A percentile compares a stretch with the other conserved stretches of the same genome.
phyloP scores from a whole-genome alignment of 2,113 vertebrate species.

The Columba livia region DNA sequence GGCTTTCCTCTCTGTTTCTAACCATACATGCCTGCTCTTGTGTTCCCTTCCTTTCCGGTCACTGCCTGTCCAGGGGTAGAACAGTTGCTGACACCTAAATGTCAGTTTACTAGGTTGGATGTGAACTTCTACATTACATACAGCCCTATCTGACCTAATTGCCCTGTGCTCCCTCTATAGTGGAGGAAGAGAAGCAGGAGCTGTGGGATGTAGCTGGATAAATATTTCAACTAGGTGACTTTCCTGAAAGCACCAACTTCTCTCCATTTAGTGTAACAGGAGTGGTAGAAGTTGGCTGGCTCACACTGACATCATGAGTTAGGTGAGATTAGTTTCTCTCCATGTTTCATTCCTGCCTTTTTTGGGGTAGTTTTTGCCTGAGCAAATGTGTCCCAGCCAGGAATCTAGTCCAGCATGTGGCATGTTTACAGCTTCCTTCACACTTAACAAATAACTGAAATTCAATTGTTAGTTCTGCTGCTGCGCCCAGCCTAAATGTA shows the following conservation, averaged over 20 bases:
- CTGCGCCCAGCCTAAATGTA: neutral
- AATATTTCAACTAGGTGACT: neutral
- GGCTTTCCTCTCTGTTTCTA: neutral
- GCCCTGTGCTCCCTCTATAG: neutral
- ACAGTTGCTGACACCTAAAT: neutral
- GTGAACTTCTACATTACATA: neutral
- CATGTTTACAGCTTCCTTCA: neutral
- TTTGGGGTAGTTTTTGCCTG: neutral
- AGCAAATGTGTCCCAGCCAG: neutral
- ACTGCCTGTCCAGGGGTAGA: neutral
- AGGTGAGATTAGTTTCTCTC: neutral
- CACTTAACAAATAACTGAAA: neutral
- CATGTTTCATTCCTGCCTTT: neutral
- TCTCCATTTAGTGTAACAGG: neutral
- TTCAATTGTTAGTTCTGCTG: neutral
- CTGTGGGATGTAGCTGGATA: neutral
- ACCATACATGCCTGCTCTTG: neutral
- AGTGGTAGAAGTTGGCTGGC: neutral
- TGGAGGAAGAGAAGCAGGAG: neutral
- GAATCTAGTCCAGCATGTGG: neutral
- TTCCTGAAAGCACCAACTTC: neutral
- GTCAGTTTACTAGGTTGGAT: neutral
- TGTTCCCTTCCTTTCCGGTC: neutral
- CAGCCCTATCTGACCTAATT: neutral
- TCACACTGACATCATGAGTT: neutral